Conservation (phyloP, 2,113 vertebrate genomes). For the Paracanthobrama guichenoti region DNA sequence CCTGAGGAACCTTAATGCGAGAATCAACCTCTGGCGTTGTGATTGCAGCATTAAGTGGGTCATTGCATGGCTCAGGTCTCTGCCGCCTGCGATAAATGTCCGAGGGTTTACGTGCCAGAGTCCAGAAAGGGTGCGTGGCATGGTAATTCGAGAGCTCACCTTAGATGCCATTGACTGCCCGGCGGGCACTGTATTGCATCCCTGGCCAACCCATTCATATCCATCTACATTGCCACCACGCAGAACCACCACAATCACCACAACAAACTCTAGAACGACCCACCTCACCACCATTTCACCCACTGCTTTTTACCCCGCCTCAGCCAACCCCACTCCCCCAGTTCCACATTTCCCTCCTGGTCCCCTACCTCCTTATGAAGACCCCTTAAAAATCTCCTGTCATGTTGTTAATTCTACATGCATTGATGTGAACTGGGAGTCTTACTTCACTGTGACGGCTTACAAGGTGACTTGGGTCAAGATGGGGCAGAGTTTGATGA, state of each 20-base stretch:
- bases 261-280: slow-evolving; percentile 56
- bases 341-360: slow-evolving; percentile 75
- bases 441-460: slow-evolving; percentile 86
- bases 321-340: slow-evolving; percentile 67
- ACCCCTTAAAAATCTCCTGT: slow-evolving; percentile 88
- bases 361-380: slow-evolving; percentile 80
- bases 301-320: slow-evolving; percentile 62
- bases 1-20: slow-evolving; percentile 87
- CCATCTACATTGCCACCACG: slow-evolving; percentile 65
- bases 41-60: slow-evolving; percentile 97
- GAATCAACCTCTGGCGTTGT: slow-evolving; percentile 94
- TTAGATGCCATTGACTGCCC: slow-evolving; percentile 92
- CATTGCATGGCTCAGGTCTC: slow-evolving; percentile 92
- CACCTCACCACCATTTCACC: slow-evolving; percentile 63
- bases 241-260: slow-evolving; percentile 49
- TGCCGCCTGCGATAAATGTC: slow-evolving; percentile 87
- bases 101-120: slow-evolving; percentile 92
- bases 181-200: slow-evolving; percentile 67
- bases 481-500: slow-evolving; percentile 89
- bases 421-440: slow-evolving; percentile 91
- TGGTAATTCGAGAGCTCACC: slow-evolving; percentile 94
- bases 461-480: slow-evolving; percentile 98
- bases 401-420: slow-evolving; percentile 88
- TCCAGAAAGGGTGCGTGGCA: slow-evolving; percentile 91
- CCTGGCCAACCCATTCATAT: slow-evolving; percentile 71